Evolutionary conservation across 2,113 vertebrate genomes (phyloP).

Genomic region (Tachysurus fulvidraco): DNA sequence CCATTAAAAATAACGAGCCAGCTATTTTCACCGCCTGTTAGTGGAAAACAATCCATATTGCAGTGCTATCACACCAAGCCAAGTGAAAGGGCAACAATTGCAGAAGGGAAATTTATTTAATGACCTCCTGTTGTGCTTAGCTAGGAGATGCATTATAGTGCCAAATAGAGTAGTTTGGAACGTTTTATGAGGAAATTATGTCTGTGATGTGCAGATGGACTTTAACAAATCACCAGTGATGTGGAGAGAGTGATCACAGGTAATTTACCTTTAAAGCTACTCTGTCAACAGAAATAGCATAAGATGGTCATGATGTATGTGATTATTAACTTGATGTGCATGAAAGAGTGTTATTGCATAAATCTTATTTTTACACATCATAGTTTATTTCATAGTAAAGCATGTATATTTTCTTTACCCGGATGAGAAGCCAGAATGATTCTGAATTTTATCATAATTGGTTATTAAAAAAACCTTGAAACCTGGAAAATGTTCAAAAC

Average conservation of each 20-base stretch:
- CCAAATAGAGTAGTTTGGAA: conserved; percentile 7
- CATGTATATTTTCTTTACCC: neutral
- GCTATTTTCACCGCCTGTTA: conserved; percentile 46
- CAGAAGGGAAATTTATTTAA: conserved; percentile 48
- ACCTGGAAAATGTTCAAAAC: neutral
- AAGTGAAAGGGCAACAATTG: conserved; percentile 48
- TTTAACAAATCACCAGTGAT: conserved; percentile 21
- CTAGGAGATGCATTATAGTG: neutral
- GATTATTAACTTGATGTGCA: neutral
- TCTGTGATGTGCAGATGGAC: conserved; percentile 16
- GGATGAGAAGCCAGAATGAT: neutral
- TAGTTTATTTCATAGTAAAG: neutral
- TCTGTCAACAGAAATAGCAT: neutral
- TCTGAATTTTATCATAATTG: neutral
- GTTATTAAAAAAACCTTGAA: neutral
- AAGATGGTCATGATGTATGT: neutral
- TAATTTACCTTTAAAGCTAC: neutral
- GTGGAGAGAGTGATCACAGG: conserved; percentile 3
- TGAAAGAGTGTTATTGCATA: too few species aligned
- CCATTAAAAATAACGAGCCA: conserved; percentile 58
- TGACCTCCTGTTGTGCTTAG: conserved; percentile 47
- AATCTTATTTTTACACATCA: neutral
- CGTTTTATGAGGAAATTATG: neutral
- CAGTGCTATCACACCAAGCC: conserved; percentile 22
- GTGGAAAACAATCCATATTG: conserved; percentile 50